A percentile compares a stretch with the other conserved stretches of the same genome.
Conservation (phyloP, 1,140 invertebrate species). For the Pseudomyrmex sp. region DNA sequence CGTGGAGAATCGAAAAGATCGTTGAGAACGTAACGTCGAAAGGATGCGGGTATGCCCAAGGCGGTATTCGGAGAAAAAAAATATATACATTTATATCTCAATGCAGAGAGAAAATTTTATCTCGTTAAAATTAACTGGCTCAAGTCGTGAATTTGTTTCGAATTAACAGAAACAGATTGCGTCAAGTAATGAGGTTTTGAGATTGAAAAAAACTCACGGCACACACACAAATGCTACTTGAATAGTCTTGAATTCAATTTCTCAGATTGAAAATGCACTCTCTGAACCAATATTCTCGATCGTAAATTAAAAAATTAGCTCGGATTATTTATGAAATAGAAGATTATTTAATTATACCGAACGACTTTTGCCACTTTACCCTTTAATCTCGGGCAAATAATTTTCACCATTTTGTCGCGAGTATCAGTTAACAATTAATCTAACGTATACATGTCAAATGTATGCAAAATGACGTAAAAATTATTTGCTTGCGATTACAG, state of each 20-base stretch:
- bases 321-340: too few species aligned
- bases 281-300: neutral
- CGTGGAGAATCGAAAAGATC: neutral
- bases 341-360: neutral
- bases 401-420: neutral
- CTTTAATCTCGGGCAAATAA: neutral
- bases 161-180: neutral
- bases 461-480: neutral
- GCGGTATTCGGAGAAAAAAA: neutral
- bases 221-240: neutral
- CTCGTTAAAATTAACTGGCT: neutral
- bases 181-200: too few species aligned
- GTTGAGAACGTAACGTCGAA: conserved; percentile 20
- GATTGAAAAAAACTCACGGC: neutral
- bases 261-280: neutral
- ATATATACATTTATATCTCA: neutral
- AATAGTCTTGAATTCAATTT: neutral
- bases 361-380: neutral
- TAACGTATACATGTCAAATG: neutral
- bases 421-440: neutral
- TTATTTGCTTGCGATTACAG: neutral
- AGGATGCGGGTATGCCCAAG: conserved; percentile 11
- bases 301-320: too few species aligned
- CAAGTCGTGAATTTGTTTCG: neutral
- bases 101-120: neutral